Conservation (phyloP, 2,113 vertebrate genomes). For the Colinus virginianus region DNA sequence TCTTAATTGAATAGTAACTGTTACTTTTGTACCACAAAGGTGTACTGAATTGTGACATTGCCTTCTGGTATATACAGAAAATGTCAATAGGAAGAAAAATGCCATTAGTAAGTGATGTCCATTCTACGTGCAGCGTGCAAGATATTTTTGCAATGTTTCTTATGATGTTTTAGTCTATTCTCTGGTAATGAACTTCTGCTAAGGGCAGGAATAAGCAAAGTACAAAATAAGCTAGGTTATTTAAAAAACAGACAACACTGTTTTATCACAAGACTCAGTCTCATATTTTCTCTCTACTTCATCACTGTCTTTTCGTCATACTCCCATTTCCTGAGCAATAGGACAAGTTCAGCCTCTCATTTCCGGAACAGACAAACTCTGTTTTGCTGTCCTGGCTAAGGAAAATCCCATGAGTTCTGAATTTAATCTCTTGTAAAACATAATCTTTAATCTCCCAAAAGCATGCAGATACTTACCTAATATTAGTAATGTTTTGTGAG, state of each 20-base stretch:
- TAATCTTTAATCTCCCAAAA: not conserved
- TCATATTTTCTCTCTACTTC: accelerated
- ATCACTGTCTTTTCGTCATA: not conserved
- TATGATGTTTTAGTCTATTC: not conserved
- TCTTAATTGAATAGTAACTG: not conserved
- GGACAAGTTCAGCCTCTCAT: not conserved
- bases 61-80: not conserved
- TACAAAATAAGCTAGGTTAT: not conserved
- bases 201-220: not conserved
- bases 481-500: not conserved
- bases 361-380: not conserved
- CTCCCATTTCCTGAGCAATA: not conserved
- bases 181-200: not conserved
- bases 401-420: not conserved
- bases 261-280: accelerated
- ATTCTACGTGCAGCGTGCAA: not conserved
- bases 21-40: not conserved
- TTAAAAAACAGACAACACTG: not conserved
- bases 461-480: accelerated
- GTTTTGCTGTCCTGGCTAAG: not conserved
- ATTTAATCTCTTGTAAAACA: not conserved
- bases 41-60: not conserved
- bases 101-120: not conserved
- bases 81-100: not conserved
- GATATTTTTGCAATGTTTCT: not conserved